Evolutionary conservation across 2,888 invertebrate species (phyloP), one percentile per base, ranked within the genome.

Genomic region (Phorcus lineatus): DNA sequence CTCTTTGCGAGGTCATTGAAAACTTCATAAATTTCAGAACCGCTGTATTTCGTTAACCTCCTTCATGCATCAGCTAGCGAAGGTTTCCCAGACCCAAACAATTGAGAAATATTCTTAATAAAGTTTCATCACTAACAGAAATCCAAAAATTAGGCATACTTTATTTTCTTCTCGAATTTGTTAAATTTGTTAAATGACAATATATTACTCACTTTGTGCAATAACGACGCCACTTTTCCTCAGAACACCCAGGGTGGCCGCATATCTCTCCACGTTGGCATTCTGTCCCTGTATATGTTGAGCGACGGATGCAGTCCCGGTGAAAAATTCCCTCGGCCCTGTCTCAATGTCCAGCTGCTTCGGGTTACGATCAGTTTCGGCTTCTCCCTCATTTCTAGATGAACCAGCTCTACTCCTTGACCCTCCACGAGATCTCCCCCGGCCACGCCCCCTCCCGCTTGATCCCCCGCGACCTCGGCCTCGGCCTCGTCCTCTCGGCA

Each of bases 131-230:
- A 47, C 1, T 11, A 1, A 9, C 47, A 47, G 13, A 6, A 47
- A 11, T 47, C 7, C 4, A 11, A 47, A 11, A 47, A 47, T 11
- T 11, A 13, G 13, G 11, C 47, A 47, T 6, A 47, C 47, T 47
- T 13, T 11, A 28, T 77, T 77, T 62, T n/a, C n/a, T 52, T n/a
- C n/a, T n/a, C n/a, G 13, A 66, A 75, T 16, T 17, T 22, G 13
- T 80, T 13, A 17, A 70, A 16, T n/a, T 4, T 36, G 36, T 36
- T n/a, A n/a, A n/a, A n/a, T n/a, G n/a, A 66, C n/a, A 36, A 16
- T 76, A 88, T 91, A 86, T 87, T 74, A 88, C 91, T 86, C 86
- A 92, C 92, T 92, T 79, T 90, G 89, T n/a, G 90, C 86, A 36
- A 91, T 83, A 19, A 90, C 90, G 36, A 91, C 88, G 1, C 91